Base-by-base conservation (phyloP, 1,140 invertebrate species). In the Brachionus rubens region DNA sequence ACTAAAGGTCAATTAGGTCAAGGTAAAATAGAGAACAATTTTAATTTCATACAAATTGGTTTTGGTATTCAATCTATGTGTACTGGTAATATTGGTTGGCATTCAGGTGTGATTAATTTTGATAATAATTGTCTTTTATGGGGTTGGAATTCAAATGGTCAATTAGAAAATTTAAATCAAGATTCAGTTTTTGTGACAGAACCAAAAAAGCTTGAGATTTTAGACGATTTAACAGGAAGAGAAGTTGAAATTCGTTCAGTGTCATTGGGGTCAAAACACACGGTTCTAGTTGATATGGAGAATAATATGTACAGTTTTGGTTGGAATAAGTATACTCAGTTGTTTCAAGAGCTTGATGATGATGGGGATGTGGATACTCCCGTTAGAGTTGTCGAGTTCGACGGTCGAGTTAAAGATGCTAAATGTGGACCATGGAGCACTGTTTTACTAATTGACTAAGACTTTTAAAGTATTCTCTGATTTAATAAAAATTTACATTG, bases 1-100 rank as follows among this genome's bases (percentile, higher is more conserved):
- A 91, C 92, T 1, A 94, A 97, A 86, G 95, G 95, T 1, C 95
- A 98, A 86, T n/a, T 77, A 84, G 84, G 83, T 72, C 50, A 81
- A 40, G 80, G 80, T 19, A 54, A 72, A 40, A 72, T 72, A 40
- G 30, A 54, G n/a, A 72, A 72, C 30, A 1, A 30, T 4, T 72
- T 50, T 46, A 19, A 50, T n/a, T 41, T 41, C 12, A 72, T 9
- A 40, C 24, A 40, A 54, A 28, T 50, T 19, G 43, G 24, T 19
- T 5, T 5, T 10, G 2, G 12, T 26, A 26, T 28, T 16, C 21
- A 72, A 72, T 26, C 41, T 21, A 1, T 65, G 14, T 43, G 36
- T 19, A 50, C 16, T 50, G 68, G 46, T 50, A 72, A 16, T 72
- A 33, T 30, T 9, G 68, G 68, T 16, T 72, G 68, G 68, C 68